Evolutionary conservation across 2,113 vertebrate species (phyloP).

Genomic region (Tricholaema leucomelas): DNA sequence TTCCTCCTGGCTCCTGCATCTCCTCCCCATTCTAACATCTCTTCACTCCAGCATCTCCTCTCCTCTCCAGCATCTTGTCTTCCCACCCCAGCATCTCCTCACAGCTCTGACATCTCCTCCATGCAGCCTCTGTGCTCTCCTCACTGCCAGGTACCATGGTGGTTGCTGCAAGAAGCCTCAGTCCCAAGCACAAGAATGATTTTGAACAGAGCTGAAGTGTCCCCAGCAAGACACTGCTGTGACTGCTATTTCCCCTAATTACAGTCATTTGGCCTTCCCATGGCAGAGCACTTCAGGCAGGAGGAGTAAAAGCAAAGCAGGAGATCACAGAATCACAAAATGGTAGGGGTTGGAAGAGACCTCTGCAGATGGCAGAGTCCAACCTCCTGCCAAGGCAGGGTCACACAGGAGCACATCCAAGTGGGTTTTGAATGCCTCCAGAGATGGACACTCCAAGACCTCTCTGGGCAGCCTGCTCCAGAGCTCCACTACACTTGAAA

Average conservation of each 20-base stretch:
- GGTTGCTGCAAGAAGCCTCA: background rate
- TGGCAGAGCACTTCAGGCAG: background rate
- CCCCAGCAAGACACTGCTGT: background rate
- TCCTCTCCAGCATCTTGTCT: too few species aligned
- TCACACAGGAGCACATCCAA: too few species aligned
- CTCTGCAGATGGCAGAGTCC: too few species aligned
- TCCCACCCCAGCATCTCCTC: background rate
- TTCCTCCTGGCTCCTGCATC: too few species aligned
- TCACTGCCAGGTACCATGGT: rapidly evolving
- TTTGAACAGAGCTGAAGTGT: background rate
- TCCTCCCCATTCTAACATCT: too few species aligned
- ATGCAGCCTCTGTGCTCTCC: background rate
- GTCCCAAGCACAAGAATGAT: background rate
- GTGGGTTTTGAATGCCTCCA: too few species aligned
- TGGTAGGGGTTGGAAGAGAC: too few species aligned
- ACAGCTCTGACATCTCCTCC: background rate
- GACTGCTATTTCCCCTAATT: background rate
- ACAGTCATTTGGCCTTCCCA: background rate
- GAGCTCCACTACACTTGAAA: too few species aligned
- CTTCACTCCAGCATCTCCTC: too few species aligned
- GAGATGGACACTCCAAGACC: too few species aligned
- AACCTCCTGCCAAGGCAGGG: too few species aligned
- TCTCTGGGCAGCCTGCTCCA: too few species aligned
- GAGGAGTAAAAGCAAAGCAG: background rate
- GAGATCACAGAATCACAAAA: background rate